Percentiles rank a stretch among this genome's conserved stretches.
Evolutionary conservation across 2,113 vertebrate genomes (phyloP).

Genomic region (Ictalurus furcatus): DNA sequence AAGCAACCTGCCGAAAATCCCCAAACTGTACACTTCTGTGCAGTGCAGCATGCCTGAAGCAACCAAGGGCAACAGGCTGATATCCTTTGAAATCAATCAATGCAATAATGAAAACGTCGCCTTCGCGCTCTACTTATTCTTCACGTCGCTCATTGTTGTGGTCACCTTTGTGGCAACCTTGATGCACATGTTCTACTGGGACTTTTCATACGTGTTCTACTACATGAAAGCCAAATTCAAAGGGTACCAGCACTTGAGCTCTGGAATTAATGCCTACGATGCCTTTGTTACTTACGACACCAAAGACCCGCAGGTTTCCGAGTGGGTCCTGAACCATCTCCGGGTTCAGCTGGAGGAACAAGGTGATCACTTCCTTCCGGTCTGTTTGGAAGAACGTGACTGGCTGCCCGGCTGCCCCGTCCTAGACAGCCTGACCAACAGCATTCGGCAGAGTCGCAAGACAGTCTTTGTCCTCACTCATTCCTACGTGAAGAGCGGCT

Average conservation of each 20-base stretch:
- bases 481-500: slow-evolving; percentile 73
- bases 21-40: slow-evolving; percentile 65
- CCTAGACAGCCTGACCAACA: slow-evolving; percentile 76
- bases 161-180: slow-evolving; percentile 62
- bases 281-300: slow-evolving; percentile 76
- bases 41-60: slow-evolving; percentile 62
- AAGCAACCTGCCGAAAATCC: slow-evolving; percentile 63
- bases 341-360: slow-evolving; percentile 72
- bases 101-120: slow-evolving; percentile 64
- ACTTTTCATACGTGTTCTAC: slow-evolving; percentile 69
- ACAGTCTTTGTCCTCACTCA: slow-evolving; percentile 73
- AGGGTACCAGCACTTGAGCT: slow-evolving; percentile 64
- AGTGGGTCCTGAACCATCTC: slow-evolving; percentile 76
- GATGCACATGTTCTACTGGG: slow-evolving; percentile 79
- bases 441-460: slow-evolving; percentile 79
- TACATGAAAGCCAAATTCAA: slow-evolving; percentile 68
- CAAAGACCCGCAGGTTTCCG: slow-evolving; percentile 69
- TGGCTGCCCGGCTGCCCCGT: slow-evolving; percentile 73
- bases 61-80: slow-evolving; percentile 44
- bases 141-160: slow-evolving; percentile 60
- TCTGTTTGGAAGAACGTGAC: slow-evolving; percentile 74
- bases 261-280: slow-evolving; percentile 64
- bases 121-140: slow-evolving; percentile 59
- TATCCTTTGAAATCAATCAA: slow-evolving; percentile 62
- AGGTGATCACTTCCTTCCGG: slow-evolving; percentile 64